These are phyloP conservation scores for Phainopepla nitens DNA, from an alignment of 2,113 vertebrate genomes.

Conservation along the genomic window DNA sequence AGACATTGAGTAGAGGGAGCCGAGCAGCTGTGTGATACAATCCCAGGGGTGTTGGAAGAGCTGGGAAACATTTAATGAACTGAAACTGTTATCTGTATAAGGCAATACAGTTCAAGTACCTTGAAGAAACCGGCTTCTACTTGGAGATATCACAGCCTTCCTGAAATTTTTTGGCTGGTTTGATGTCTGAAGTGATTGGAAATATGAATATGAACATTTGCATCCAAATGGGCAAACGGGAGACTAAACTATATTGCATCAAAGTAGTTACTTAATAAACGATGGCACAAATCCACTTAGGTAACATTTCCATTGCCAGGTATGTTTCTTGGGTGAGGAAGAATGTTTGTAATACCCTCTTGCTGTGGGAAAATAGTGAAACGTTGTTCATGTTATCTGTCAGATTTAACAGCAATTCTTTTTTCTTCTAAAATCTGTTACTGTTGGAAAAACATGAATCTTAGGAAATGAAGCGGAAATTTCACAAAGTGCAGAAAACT, in stretches of 20 bases:
- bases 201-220: not conserved
- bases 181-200: not conserved
- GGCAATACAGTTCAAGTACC: not conserved
- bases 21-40: not conserved
- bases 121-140: not conserved
- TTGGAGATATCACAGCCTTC: not conserved
- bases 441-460: not conserved
- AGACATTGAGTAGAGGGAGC: not conserved
- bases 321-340: not conserved
- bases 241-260: not conserved
- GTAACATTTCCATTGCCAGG: not conserved
- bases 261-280: not conserved
- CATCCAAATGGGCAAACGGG: not conserved
- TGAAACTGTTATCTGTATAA: not conserved
- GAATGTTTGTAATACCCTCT: not conserved
- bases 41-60: no score
- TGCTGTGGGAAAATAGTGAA: not conserved
- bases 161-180: not conserved
- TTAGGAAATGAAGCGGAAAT: not conserved
- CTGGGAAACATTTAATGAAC: accelerated
- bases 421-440: not conserved
- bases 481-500: not conserved
- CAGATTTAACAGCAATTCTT: not conserved
- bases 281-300: not conserved
- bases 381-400: not conserved